Conservation (phyloP, 2,888 invertebrate genomes). For the Piscicola geometra region DNA sequence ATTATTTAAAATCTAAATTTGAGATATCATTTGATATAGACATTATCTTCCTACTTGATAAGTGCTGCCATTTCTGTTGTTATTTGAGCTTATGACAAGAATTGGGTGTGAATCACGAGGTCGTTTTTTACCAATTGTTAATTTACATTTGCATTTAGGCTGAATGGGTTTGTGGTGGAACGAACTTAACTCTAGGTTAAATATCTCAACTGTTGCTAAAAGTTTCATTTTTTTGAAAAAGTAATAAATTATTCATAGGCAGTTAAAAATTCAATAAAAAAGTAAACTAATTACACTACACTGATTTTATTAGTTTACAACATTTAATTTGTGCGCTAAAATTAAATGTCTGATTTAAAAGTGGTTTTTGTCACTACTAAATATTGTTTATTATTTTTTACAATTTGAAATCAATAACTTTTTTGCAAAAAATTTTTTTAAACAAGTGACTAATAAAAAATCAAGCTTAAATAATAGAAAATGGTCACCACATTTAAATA, state of each 20-base stretch:
- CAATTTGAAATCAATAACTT: too few species aligned
- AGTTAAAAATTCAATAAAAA: too few species aligned
- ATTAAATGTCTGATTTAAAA: too few species aligned
- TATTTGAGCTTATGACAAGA: background rate
- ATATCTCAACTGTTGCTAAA: background rate
- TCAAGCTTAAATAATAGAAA: too few species aligned
- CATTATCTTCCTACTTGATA: background rate
- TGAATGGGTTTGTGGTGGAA: background rate
- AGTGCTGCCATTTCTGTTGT: background rate
- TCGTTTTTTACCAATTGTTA: background rate
- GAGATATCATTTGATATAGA: background rate
- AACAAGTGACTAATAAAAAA: too few species aligned
- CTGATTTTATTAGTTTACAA: background rate
- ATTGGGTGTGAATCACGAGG: background rate
- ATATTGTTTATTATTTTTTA: too few species aligned
- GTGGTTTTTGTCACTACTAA: too few species aligned
- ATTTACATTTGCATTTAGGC: background rate
- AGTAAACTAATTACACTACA: background rate
- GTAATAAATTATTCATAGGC: too few species aligned
- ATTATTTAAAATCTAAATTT: background rate
- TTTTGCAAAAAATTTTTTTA: too few species aligned
- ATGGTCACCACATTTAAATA: too few species aligned
- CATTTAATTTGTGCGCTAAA: too few species aligned
- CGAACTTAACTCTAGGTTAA: background rate
- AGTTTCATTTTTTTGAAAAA: background rate